These are phyloP conservation scores for Rhabdomys pumilio DNA, from an alignment of 2,797 vertebrate genomes.

Conservation along the genomic window DNA sequence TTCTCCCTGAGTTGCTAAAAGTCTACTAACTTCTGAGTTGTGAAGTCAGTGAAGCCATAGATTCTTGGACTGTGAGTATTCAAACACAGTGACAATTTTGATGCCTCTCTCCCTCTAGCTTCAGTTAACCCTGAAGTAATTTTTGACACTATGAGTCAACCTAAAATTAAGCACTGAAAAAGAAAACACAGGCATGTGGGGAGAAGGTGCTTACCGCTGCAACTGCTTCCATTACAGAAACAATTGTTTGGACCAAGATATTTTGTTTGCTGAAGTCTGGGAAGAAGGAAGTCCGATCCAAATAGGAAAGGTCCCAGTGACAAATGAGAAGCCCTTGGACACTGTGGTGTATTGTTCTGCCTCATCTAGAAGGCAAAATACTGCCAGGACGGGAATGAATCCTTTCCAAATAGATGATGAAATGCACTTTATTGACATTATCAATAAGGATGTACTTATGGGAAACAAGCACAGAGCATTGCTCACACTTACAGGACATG, in stretches of 20 bases:
- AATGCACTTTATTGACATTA: constrained; percentile 84
- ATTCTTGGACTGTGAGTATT: constrained; percentile 3
- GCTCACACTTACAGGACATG: constrained; percentile 71
- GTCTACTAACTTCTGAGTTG: background rate
- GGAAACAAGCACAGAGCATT: constrained; percentile 67
- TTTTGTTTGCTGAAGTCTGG: constrained; percentile 71
- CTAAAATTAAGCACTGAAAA: constrained; percentile 60
- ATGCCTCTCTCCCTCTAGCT: background rate
- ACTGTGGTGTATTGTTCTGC: constrained; percentile 74
- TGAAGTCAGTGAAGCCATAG: background rate
- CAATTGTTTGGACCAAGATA: constrained; percentile 70
- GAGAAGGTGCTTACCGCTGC: constrained; percentile 36
- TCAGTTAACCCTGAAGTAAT: constrained; percentile 37
- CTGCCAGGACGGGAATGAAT: constrained; percentile 29
- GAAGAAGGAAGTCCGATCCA: constrained; percentile 66
- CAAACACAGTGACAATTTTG: constrained; percentile 12
- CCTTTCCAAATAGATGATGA: constrained; percentile 81
- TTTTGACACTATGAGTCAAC: constrained; percentile 28
- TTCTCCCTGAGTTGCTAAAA: background rate
- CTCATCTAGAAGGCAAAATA: constrained; percentile 67
- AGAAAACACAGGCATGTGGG: background rate
- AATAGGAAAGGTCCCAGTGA: constrained; percentile 70
- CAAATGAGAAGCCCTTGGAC: constrained; percentile 66
- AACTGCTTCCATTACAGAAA: constrained; percentile 60
- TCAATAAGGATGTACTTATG: constrained; percentile 82